phyloP scores from a whole-genome alignment of 2,113 vertebrate genomes.

The Pelusios castaneus region DNA sequence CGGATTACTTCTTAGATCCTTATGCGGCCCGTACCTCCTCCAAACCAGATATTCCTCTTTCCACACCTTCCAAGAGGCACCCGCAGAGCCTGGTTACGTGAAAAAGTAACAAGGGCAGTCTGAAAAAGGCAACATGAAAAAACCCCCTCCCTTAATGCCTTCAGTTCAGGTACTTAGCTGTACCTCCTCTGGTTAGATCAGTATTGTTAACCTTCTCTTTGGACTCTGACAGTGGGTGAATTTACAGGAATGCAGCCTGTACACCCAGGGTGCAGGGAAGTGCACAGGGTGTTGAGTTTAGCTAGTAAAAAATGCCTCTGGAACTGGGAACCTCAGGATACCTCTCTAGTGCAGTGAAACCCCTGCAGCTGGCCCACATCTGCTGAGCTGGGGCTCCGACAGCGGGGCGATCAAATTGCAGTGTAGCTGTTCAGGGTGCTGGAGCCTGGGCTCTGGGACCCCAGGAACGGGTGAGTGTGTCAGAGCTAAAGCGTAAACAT shows the following conservation, averaged over 20 bases:
- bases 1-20: not conserved
- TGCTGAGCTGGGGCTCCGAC: not conserved
- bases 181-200: not conserved
- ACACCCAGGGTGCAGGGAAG: slow-evolving; percentile 11
- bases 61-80: not conserved
- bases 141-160: not conserved
- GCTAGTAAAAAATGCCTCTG: not conserved
- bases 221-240: slow-evolving; percentile 13
- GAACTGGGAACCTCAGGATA: not conserved
- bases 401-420: no score
- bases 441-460: no score
- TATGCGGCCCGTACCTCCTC: not conserved
- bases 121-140: not conserved
- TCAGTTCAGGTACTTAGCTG: not conserved
- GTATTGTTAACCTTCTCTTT: not conserved
- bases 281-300: not conserved
- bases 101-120: not conserved
- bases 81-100: not conserved
- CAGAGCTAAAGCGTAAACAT: not conserved
- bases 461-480: not conserved
- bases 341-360: not conserved
- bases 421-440: no score
- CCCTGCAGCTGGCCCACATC: not conserved
- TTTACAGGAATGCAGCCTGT: slow-evolving; percentile 11
- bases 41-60: not conserved